phyloP scores from a whole-genome alignment of 2,888 invertebrate genomes.

The Chloroclystis v-ata region DNA sequence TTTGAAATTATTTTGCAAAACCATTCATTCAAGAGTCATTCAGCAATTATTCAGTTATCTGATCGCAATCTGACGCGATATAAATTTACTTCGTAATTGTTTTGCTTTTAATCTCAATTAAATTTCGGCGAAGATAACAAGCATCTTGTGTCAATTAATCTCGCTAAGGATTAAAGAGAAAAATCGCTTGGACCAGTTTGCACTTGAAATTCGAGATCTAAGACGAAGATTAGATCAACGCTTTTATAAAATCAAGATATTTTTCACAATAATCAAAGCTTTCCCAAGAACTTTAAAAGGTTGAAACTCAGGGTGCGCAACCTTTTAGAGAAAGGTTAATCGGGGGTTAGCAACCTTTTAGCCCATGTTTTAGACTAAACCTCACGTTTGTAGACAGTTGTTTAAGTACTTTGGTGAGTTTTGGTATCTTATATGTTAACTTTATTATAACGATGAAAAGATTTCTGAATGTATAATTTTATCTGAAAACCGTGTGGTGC shows the following conservation, averaged over 20 bases:
- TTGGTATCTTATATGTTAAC: background rate
- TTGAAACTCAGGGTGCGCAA: background rate
- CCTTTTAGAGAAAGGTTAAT: constrained; percentile 10
- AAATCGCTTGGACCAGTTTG: constrained; percentile 15
- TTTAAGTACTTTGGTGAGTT: background rate
- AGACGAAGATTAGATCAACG: constrained; percentile 4
- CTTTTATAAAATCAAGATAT: background rate
- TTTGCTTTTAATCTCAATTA: constrained; percentile 2
- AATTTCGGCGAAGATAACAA: constrained; percentile 5
- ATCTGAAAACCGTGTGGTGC: too few species aligned
- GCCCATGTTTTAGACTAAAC: constrained; percentile 6
- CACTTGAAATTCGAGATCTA: constrained; percentile 3
- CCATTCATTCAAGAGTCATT: background rate
- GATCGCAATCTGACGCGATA: background rate
- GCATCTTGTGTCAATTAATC: constrained; percentile 14
- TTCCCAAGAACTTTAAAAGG: background rate
- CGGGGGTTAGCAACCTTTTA: constrained; percentile 2
- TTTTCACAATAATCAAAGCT: background rate
- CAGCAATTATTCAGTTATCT: background rate
- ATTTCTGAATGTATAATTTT: background rate
- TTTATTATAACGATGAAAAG: background rate
- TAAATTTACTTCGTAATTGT: background rate
- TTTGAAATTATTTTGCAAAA: too few species aligned
- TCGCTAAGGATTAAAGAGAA: constrained; percentile 8
- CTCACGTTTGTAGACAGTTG: background rate